Evolutionary conservation across 2,888 invertebrate genomes (phyloP).

Genomic region (Hirtodrosophila duncani): DNA sequence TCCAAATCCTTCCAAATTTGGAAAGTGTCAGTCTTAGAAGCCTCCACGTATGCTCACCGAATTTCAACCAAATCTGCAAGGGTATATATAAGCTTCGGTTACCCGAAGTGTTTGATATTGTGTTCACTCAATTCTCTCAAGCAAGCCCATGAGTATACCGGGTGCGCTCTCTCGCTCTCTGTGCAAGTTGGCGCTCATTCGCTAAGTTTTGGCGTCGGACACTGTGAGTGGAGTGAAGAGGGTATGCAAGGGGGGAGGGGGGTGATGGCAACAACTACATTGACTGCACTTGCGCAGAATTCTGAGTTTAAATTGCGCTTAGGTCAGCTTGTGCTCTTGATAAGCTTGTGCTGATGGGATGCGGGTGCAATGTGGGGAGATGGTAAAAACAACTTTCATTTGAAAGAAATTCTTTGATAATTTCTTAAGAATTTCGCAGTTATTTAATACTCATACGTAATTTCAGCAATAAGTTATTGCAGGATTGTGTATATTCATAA

Average conservation of each 20-base stretch:
- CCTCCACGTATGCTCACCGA: no score
- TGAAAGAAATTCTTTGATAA: conserved; percentile 15
- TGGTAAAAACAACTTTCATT: conserved; percentile 17
- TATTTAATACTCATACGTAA: no score
- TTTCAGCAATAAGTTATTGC: no score
- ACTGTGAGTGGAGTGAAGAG: conserved; percentile 10
- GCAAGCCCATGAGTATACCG: no score
- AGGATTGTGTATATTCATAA: no score
- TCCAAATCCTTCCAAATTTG: no score
- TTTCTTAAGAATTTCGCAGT: neutral
- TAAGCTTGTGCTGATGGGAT: conserved; percentile 9
- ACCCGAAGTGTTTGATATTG: no score
- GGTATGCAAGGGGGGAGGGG: no score
- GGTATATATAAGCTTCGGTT: no score
- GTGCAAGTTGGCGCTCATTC: conserved; percentile 9
- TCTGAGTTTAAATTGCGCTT: conserved; percentile 15
- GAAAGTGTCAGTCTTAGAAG: no score
- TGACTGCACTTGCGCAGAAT: conserved; percentile 60
- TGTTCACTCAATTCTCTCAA: conserved; percentile 15
- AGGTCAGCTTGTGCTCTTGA: conserved; percentile 27
- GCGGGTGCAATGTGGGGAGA: conserved; percentile 8
- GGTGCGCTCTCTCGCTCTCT: neutral
- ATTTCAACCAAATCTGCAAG: no score
- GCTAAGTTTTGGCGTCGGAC: conserved; percentile 22
- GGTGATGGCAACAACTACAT: neutral